These are phyloP conservation scores for Drosophila anomalata DNA, from an alignment of 2,888 invertebrate species.

Conservation along the genomic window DNA sequence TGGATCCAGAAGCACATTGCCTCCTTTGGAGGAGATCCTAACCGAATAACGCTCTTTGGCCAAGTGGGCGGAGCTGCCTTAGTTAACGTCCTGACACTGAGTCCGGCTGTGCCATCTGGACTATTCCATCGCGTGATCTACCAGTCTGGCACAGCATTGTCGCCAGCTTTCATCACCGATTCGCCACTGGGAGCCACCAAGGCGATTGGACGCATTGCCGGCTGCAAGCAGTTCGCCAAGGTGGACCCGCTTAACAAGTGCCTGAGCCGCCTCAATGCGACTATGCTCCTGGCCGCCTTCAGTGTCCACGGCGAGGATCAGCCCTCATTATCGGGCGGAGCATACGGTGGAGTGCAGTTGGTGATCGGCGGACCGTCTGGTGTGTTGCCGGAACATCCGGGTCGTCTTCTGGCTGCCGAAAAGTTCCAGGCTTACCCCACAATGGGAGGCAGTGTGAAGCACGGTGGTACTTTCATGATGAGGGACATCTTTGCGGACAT, in stretches of 20 bases:
- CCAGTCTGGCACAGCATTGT: slow-evolving; percentile 85
- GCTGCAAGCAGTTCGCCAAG: slow-evolving; percentile 80
- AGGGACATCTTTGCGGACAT: slow-evolving; percentile 81
- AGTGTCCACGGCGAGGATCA: slow-evolving; percentile 74
- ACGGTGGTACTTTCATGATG: slow-evolving; percentile 84
- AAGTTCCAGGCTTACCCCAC: slow-evolving; percentile 83
- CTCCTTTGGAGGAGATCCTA: slow-evolving; percentile 85
- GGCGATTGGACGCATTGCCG: slow-evolving; percentile 81
- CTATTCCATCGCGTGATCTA: slow-evolving; percentile 85
- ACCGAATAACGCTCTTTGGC: slow-evolving; percentile 85
- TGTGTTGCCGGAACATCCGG: slow-evolving; percentile 81
- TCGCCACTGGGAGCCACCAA: slow-evolving; percentile 81
- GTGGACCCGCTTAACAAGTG: slow-evolving; percentile 80
- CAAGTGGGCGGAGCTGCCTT: slow-evolving; percentile 85
- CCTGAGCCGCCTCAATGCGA: slow-evolving; percentile 80
- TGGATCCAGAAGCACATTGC: slow-evolving; percentile 85
- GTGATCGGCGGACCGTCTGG: slow-evolving; percentile 82
- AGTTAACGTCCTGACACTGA: slow-evolving; percentile 84
- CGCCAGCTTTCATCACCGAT: slow-evolving; percentile 85
- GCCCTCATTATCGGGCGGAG: slow-evolving; percentile 57
- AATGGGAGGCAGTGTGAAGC: slow-evolving; percentile 84
- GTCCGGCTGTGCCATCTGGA: slow-evolving; percentile 83
- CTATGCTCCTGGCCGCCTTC: slow-evolving; percentile 82
- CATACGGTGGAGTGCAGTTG: slow-evolving; percentile 80
- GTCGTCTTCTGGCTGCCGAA: slow-evolving; percentile 73